Conservation (phyloP, 2,113 vertebrate genomes). For the Gasterosteus nipponicus region DNA sequence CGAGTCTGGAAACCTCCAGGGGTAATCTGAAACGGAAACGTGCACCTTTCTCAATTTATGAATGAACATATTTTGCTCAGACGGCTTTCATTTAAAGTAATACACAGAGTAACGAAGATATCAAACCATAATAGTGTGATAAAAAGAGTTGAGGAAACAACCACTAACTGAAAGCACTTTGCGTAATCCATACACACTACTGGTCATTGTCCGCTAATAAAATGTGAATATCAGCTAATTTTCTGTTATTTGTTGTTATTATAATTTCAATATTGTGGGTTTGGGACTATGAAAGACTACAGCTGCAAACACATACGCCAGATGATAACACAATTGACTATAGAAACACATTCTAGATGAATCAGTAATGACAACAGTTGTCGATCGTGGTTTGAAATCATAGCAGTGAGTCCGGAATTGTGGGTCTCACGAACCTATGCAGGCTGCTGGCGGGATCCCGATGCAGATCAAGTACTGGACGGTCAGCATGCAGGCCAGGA, state of each 20-base stretch:
- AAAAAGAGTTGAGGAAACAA: no score
- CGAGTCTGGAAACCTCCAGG: conserved; percentile 90
- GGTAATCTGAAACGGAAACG: conserved; percentile 87
- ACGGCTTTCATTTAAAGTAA: no score
- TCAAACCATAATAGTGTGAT: not conserved
- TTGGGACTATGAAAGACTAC: not conserved
- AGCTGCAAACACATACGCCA: not conserved
- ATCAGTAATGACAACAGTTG: not conserved
- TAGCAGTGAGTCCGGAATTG: not conserved
- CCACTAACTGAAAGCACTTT: not conserved
- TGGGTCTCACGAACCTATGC: conserved; percentile 82
- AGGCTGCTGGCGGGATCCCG: conserved; percentile 95
- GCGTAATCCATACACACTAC: not conserved
- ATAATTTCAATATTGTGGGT: not conserved
- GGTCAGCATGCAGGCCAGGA: conserved; percentile 92
- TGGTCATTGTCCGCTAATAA: not conserved
- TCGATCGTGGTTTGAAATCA: not conserved
- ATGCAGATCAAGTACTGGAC: conserved; percentile 97
- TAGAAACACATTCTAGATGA: not conserved
- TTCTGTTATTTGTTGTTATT: not conserved
- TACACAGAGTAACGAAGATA: not conserved
- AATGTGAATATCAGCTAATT: not conserved
- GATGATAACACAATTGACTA: not conserved
- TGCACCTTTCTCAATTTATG: not conserved
- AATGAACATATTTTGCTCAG: not conserved